Conservation (phyloP, 2,113 vertebrate genomes). For the Microcebus tavaratra region DNA sequence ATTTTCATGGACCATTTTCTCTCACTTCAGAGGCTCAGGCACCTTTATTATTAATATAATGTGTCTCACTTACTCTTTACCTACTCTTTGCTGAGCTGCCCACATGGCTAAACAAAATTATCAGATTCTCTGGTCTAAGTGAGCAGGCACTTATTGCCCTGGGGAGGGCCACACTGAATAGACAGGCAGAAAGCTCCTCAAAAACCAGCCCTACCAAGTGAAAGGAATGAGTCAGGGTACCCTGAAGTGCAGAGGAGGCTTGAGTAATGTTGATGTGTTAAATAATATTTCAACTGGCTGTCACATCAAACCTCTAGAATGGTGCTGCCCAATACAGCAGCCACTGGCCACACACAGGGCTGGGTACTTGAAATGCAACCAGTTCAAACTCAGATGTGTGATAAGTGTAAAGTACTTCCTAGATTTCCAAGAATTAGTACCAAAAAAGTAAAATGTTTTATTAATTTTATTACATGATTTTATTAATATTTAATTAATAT, state of each 20-base stretch:
- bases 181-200: background rate
- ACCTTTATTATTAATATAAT: background rate
- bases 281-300: background rate
- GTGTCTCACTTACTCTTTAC: background rate
- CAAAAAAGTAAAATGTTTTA: background rate
- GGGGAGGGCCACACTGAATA: background rate
- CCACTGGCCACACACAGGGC: background rate
- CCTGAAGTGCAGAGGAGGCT: background rate
- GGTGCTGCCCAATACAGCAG: background rate
- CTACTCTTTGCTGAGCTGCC: background rate
- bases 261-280: background rate
- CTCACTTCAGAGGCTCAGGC: background rate
- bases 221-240: background rate
- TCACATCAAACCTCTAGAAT: background rate
- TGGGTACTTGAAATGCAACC: background rate
- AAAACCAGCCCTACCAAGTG: background rate
- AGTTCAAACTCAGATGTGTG: background rate
- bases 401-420: background rate
- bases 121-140: background rate
- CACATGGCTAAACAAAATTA: background rate
- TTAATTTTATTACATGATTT: background rate
- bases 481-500: no score
- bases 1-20: background rate
- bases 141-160: background rate
- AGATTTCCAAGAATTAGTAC: background rate